Conservation (phyloP, 2,888 invertebrate species). For the Cylindroiulus punctatus region DNA sequence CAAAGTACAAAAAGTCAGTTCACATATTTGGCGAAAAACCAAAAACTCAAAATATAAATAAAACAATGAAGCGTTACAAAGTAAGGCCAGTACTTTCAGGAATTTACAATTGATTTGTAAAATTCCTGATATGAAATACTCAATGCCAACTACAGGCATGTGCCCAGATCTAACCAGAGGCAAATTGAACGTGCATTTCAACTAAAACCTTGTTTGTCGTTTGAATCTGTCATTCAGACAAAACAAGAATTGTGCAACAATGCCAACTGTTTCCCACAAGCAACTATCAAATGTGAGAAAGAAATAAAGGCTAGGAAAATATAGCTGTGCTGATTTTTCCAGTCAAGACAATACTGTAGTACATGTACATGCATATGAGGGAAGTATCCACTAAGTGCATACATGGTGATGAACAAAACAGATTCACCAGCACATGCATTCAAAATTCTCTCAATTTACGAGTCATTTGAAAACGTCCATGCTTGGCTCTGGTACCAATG, state of each 20-base stretch:
- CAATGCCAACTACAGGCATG: neutral
- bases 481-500: neutral
- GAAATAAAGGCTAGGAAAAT: neutral
- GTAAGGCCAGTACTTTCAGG: neutral
- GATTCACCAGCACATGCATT: neutral
- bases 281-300: neutral
- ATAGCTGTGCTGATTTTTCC: neutral
- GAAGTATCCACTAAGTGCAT: neutral
- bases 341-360: neutral
- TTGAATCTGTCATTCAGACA: conserved; percentile 5
- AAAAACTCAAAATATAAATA: neutral
- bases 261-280: neutral
- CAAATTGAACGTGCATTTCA: neutral
- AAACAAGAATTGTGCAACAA: neutral
- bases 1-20: neutral
- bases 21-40: neutral
- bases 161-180: neutral
- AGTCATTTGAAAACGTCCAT: neutral
- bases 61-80: neutral
- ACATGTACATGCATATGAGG: neutral
- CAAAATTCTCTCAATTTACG: neutral
- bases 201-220: neutral
- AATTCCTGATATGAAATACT: neutral
- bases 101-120: neutral
- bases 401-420: neutral